Evolutionary conservation across 2,888 invertebrate genomes (phyloP), one percentile per base, ranked within the genome.

Genomic region (Hyposoter dolosus): DNA sequence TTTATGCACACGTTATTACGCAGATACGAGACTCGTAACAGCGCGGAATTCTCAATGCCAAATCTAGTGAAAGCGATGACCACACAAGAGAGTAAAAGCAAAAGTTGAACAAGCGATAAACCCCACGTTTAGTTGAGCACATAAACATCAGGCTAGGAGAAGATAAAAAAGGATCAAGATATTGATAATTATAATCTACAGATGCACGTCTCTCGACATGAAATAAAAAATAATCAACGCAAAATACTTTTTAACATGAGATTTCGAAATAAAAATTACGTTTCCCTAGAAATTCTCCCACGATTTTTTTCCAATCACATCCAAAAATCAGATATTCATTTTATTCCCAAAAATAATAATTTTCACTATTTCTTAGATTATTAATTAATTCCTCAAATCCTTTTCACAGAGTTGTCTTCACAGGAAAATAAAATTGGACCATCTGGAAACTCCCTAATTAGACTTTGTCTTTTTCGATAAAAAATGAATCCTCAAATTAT

Each of bases 11-110:
- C 28, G 47, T 5, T 12, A 47, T 32, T 43, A 71, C 40, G 68
- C 63, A 47, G 65, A 32, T 66, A 65, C 47, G 63, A 35, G 66
- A 53, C 35, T 19, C 72, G 71, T 75, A 63, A 79, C 66, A 66
- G 77, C 75, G 66, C 77, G 78, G 82, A 85, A 85, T 83, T 82
- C 85, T 86, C 87, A 88, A 88, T 87, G 88, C 87, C 88, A 88
- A 88, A 88, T 85, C 80, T 85, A 84, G 88, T 88, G 88, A 88
- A 88, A 88, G 87, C 82, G 84, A 86, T 81, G 83, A 83, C 77
- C 77, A 63, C 60, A 60, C 71, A 79, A 17, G 69, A 66, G 82
- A 83, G 85, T 83, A 79, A 85, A 81, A 83, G 76, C 69, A 69
- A 80, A 82, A 81, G 72, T 81, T 60, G 28, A 82, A 79, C 65